A percentile compares a stretch with the other conserved stretches of the same genome.
phyloP scores from a whole-genome alignment of 2,113 vertebrate genomes.

The Chitala chitala region DNA sequence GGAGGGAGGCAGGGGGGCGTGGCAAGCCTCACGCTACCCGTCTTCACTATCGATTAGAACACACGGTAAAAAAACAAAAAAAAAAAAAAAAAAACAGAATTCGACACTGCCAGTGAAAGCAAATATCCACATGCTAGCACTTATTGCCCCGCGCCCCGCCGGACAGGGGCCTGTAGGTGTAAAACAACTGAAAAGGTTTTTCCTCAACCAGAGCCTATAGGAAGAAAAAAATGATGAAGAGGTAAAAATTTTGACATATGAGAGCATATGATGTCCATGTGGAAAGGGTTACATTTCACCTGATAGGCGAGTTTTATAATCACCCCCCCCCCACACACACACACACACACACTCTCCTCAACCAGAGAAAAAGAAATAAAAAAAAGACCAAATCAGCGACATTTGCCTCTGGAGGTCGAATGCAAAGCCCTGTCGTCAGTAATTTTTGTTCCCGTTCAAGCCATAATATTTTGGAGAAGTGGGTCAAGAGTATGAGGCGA shows the following conservation, averaged over 20 bases:
- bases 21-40: background rate
- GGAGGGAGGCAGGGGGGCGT: background rate
- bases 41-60: conserved; percentile 10
- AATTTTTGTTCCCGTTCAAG: conserved; percentile 16
- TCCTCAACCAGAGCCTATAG: conserved; percentile 19
- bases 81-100: no score
- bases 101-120: conserved; percentile 17
- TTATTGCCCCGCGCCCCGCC: background rate
- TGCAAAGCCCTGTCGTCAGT: conserved; percentile 3
- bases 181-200: conserved; percentile 30
- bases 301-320: conserved; percentile 30
- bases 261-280: conserved; percentile 33
- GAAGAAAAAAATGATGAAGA: conserved; percentile 33
- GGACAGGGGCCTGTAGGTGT: background rate
- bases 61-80: conserved; percentile 21
- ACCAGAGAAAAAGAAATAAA: background rate
- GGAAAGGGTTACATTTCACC: conserved; percentile 40
- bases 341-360: background rate
- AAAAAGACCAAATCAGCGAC: conserved; percentile 41
- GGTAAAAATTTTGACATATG: conserved; percentile 37
- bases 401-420: conserved; percentile 30
- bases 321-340: background rate
- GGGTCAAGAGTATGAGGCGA: background rate
- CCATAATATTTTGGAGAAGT: conserved; percentile 4
- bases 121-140: conserved; percentile 18